These are phyloP conservation scores for Acrocera orbiculus DNA, from an alignment of 2,888 invertebrate genomes.

Conservation along the genomic window DNA sequence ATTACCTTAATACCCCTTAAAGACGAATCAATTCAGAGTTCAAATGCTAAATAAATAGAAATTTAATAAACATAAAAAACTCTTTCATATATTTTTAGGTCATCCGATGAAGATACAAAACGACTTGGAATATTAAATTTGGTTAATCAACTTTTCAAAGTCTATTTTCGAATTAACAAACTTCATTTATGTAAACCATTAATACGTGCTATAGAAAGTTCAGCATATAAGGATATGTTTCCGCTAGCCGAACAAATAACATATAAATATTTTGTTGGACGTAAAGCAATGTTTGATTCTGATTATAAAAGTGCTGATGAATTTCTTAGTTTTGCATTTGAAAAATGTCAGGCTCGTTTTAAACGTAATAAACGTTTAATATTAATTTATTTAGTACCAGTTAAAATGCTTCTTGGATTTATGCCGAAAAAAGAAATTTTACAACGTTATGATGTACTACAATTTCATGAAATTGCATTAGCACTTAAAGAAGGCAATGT, in stretches of 20 bases:
- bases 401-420: conserved; percentile 91
- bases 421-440: conserved; percentile 74
- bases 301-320: conserved; percentile 88
- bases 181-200: conserved; percentile 82
- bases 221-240: conserved; percentile 75
- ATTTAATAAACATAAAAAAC: too few species aligned
- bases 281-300: conserved; percentile 97
- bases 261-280: conserved; percentile 90
- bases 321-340: conserved; percentile 81
- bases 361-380: conserved; percentile 78
- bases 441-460: conserved; percentile 74
- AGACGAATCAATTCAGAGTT: too few species aligned
- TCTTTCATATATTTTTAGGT: conserved; percentile 28
- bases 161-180: conserved; percentile 82
- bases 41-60: not conserved
- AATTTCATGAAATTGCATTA: conserved; percentile 76
- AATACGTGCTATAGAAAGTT: conserved; percentile 90
- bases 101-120: conserved; percentile 81
- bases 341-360: conserved; percentile 66
- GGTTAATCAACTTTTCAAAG: conserved; percentile 92
- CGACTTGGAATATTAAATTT: conserved; percentile 89
- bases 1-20: too few species aligned
- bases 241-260: conserved; percentile 87
- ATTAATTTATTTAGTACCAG: conserved; percentile 86
- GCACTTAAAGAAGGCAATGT: conserved; percentile 85